phyloP scores from a whole-genome alignment of 1,140 invertebrate genomes.

The Drosophila sp. region DNA sequence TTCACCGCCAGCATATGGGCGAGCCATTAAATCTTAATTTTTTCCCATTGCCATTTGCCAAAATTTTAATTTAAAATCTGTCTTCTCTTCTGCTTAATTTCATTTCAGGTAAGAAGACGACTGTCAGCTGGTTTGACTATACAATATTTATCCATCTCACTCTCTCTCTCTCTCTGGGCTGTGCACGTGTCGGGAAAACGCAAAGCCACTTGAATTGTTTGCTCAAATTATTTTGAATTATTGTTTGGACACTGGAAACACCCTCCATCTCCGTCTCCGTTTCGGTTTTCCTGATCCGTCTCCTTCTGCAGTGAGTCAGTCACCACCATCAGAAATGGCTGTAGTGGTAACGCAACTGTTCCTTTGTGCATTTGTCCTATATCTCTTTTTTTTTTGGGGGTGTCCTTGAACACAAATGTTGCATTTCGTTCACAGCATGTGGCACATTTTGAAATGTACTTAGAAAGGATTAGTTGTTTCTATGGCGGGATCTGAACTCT shows the following conservation, averaged over 20 bases:
- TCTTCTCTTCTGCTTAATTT: slow-evolving; percentile 14
- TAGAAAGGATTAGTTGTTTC: slow-evolving; percentile 66
- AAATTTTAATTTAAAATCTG: slow-evolving; percentile 64
- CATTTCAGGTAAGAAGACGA: slow-evolving; percentile 61
- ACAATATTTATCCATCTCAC: background rate
- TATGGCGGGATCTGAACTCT: background rate
- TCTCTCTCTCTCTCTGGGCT: background rate
- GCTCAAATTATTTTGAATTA: slow-evolving; percentile 68
- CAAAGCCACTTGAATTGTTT: slow-evolving; percentile 66
- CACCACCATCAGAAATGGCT: slow-evolving; percentile 18
- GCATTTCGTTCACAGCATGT: slow-evolving; percentile 74
- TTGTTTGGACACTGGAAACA: slow-evolving; percentile 36
- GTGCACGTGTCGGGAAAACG: slow-evolving; percentile 52
- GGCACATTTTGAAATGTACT: slow-evolving; percentile 63
- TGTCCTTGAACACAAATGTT: slow-evolving; percentile 81
- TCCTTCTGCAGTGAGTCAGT: slow-evolving; percentile 11
- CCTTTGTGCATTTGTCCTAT: slow-evolving; percentile 29
- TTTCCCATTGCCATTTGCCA: slow-evolving; percentile 33
- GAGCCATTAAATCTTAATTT: slow-evolving; percentile 59
- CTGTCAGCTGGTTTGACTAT: slow-evolving; percentile 34
- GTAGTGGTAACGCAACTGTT: slow-evolving; percentile 41
- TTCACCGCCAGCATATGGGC: slow-evolving; percentile 40
- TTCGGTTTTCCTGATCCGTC: background rate
- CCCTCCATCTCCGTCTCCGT: background rate
- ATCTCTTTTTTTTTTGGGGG: slow-evolving; percentile 15